A percentile compares a stretch with the other conserved stretches of the same genome.
These are phyloP conservation scores for Sebastes ruberrimus DNA, from an alignment of 2,797 vertebrate genomes.

Conservation along the genomic window DNA sequence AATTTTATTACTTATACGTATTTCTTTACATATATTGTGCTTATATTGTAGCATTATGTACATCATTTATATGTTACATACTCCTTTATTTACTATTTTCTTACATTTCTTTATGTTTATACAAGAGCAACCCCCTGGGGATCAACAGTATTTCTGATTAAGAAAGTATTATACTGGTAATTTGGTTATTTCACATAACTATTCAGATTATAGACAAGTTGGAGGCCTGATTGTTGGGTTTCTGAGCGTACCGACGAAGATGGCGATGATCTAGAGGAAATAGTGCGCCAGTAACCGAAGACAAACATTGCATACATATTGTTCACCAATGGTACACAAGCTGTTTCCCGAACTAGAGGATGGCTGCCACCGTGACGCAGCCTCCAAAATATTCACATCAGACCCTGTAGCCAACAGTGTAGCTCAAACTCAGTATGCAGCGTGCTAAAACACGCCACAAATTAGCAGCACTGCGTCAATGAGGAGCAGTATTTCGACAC, in stretches of 20 bases:
- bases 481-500: neutral
- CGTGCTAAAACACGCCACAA: slow-evolving; percentile 64
- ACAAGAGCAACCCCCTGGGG: too few species aligned
- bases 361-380: slow-evolving; percentile 36
- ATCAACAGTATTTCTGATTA: neutral
- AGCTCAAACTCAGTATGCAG: neutral
- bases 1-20: too few species aligned
- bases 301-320: neutral
- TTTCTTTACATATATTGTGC: too few species aligned
- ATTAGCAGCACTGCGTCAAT: neutral
- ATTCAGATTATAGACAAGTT: neutral
- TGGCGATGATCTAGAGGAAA: neutral
- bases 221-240: neutral
- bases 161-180: neutral
- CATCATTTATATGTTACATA: too few species aligned
- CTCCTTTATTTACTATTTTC: too few species aligned
- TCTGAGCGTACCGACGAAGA: neutral
- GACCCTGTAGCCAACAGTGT: neutral
- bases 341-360: neutral
- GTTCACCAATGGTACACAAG: neutral
- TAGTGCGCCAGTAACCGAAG: neutral
- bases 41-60: too few species aligned
- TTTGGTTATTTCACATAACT: neutral
- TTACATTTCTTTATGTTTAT: too few species aligned
- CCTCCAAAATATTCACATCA: slow-evolving; percentile 53